Evolutionary conservation across 2,888 invertebrate genomes (phyloP).

Genomic region (Ashinkailepas kermadecensis): DNA sequence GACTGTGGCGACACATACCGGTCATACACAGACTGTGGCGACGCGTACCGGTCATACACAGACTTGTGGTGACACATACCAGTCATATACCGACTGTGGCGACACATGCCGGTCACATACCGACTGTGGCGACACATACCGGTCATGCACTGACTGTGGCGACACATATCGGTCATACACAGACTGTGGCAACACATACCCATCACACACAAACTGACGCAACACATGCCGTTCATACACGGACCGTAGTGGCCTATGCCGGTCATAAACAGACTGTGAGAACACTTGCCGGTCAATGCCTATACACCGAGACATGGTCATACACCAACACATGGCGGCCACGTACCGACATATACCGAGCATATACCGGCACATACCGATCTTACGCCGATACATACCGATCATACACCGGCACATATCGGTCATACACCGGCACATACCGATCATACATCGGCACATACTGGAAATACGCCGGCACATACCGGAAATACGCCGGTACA

Average conservation of each 20-base stretch:
- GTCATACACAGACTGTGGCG: no score
- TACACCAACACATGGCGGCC: no score
- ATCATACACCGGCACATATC: neutral
- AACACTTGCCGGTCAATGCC: neutral
- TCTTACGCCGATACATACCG: neutral
- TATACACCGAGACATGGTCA: neutral
- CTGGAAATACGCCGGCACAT: no score
- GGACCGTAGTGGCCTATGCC: neutral
- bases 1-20: neutral
- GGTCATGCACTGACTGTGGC: neutral
- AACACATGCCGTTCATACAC: neutral
- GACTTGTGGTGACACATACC: neutral
- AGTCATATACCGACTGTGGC: neutral
- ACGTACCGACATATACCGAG: no score
- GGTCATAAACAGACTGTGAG: neutral
- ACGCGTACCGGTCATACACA: neutral
- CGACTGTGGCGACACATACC: neutral
- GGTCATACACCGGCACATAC: no score
- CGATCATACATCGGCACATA: no score
- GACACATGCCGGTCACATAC: neutral
- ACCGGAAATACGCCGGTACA: no score
- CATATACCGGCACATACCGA: no score
- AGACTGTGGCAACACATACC: neutral
- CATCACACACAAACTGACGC: neutral
- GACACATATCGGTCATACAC: neutral